Evolutionary conservation across 2,113 vertebrate genomes (phyloP), one percentile per base, ranked within the genome.

Genomic region (Leptosomus discolor): DNA sequence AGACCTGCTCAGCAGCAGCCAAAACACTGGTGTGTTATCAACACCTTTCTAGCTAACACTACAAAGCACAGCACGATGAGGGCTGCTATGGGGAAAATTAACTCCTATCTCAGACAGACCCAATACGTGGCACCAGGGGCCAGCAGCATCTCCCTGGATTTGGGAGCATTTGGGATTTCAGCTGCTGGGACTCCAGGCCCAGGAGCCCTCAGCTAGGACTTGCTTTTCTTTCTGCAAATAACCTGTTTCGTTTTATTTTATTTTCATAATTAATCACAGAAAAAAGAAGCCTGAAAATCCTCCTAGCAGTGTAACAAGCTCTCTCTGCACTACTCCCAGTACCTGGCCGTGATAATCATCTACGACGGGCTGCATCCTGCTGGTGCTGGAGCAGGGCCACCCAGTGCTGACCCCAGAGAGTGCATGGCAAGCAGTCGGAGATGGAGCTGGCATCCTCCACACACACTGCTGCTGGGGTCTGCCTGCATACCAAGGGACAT

Each of bases 401-500:
- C 51, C 64, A 29, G 12, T 2, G 5, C 56, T 0, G 0, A 27
- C 32, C 16, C 57, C 8, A 1, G 46, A 0, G 12, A 61, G 27
- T 3, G 7, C 8, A 4, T 3, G 30, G 69, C 15, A 48, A 76
- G 37, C 30, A 34, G 30, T 4, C 3, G 2, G 16, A 82, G 18
- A 41, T 2, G 8, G 34, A 89, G 26, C 4, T 36, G 48, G 20
- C 3, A 0, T 50, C 70, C 60, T 48, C 41, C 39, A 48, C 39
- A 14, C 43, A 27, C 3, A 0, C 22, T 56, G 29, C 26, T 5
- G 1, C 39, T 1, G 4, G 17, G 26, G 7, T 41, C 53, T 80
- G 57, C 22, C 27, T 39, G 43, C n/a, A 68, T 23, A 58, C 13
- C 0, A 0, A 83, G 61, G 46, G 37, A 79, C 41, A 14, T 6